These are phyloP conservation scores for Ormyrus nitidulus DNA, from an alignment of 2,888 invertebrate species.

Conservation along the genomic window DNA sequence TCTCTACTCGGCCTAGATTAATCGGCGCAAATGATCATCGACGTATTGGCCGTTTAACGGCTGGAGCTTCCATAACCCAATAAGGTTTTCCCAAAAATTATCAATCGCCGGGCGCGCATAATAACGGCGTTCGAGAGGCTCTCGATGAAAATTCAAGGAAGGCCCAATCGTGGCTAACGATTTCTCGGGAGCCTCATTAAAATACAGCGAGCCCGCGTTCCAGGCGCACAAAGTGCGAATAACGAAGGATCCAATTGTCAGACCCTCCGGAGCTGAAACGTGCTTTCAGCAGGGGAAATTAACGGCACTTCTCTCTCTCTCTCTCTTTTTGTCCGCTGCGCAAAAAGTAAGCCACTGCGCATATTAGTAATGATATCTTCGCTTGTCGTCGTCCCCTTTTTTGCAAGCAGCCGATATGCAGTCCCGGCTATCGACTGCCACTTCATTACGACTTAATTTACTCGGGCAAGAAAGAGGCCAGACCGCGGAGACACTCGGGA, in stretches of 20 bases:
- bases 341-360: background rate
- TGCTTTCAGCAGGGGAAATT: constrained; percentile 45
- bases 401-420: background rate
- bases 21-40: constrained; percentile 13
- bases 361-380: background rate
- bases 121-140: background rate
- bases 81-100: constrained; percentile 38
- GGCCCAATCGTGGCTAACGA: constrained; percentile 48
- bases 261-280: constrained; percentile 20
- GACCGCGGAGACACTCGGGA: background rate
- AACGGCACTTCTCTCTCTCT: constrained; percentile 30
- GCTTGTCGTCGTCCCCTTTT: background rate
- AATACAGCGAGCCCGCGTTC: constrained; percentile 34
- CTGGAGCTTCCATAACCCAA: background rate
- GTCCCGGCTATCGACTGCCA: constrained; percentile 34
- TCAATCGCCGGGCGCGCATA: constrained; percentile 25
- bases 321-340: background rate
- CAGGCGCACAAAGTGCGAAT: constrained; percentile 44
- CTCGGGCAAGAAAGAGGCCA: constrained; percentile 58
- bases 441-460: constrained; percentile 69
- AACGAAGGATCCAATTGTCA: constrained; percentile 55
- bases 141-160: constrained; percentile 52
- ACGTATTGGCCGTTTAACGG: background rate
- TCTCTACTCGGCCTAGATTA: background rate
- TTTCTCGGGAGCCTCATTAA: constrained; percentile 54